Percentiles rank a stretch among this genome's conserved stretches.
phyloP scores from a whole-genome alignment of 35 echinoderm and acorn worm species.

The Apostichopus californicus region DNA sequence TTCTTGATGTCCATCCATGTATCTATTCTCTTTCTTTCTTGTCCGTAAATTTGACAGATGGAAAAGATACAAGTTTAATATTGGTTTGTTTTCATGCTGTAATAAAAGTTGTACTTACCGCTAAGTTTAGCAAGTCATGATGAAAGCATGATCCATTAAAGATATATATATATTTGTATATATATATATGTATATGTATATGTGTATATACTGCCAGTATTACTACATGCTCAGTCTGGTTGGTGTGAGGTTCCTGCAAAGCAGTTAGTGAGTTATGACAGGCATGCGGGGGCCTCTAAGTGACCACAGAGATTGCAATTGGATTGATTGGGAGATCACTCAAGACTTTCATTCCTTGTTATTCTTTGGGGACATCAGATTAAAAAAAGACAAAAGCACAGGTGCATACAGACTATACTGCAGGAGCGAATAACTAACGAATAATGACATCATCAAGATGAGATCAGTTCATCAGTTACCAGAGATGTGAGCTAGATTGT shows the following conservation, averaged over 20 bases:
- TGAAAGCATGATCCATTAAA: too few species aligned
- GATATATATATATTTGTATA: too few species aligned
- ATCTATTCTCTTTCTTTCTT: too few species aligned
- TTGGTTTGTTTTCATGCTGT: too few species aligned
- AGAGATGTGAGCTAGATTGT: too few species aligned
- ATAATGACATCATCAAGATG: neutral
- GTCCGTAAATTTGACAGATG: too few species aligned
- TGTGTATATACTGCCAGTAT: too few species aligned
- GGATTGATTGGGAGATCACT: neutral
- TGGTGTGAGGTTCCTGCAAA: slow-evolving; percentile 2
- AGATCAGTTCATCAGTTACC: neutral
- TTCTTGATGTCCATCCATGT: too few species aligned
- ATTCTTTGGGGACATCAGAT: slow-evolving; percentile 46
- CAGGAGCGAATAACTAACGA: neutral
- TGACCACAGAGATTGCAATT: slow-evolving; percentile 33
- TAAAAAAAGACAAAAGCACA: slow-evolving; percentile 17
- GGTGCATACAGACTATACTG: neutral
- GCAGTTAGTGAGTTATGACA: slow-evolving; percentile 40
- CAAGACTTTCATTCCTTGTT: slow-evolving; percentile 21
- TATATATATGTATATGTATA: too few species aligned
- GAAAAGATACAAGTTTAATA: too few species aligned
- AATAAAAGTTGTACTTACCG: too few species aligned
- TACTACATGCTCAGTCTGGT: neutral
- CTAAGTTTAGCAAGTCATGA: too few species aligned
- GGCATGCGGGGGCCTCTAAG: slow-evolving; percentile 40